Evolutionary conservation across 2,797 vertebrate genomes (phyloP).

Genomic region (Pogoniulus pusillus): DNA sequence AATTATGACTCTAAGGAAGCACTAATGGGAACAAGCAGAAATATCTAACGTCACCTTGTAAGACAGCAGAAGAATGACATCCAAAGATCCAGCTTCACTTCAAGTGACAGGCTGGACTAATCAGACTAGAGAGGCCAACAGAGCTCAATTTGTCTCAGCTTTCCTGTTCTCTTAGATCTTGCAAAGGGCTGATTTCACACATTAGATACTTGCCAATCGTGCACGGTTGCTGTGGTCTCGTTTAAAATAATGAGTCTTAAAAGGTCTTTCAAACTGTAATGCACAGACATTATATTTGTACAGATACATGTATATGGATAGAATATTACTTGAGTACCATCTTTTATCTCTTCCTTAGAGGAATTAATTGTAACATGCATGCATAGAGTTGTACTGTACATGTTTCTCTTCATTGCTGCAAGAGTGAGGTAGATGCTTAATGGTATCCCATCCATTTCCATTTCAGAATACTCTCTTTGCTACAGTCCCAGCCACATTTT

Average conservation of each 20-base stretch:
- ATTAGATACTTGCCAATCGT: conserved; percentile 36
- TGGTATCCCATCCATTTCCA: background rate
- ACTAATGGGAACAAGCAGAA: conserved; percentile 48
- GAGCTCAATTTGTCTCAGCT: conserved; percentile 61
- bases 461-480: background rate
- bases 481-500: background rate
- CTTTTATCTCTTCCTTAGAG: background rate
- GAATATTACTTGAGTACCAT: background rate
- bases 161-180: conserved; percentile 44
- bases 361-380: background rate
- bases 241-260: conserved; percentile 14
- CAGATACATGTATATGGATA: background rate
- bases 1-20: conserved; percentile 55
- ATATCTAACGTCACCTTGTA: background rate
- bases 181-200: conserved; percentile 38
- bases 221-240: background rate
- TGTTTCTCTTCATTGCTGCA: background rate
- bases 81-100: conserved; percentile 29
- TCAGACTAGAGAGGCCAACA: conserved; percentile 46
- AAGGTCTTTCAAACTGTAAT: background rate
- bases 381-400: fast-evolving
- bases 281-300: too few relatives aligned
- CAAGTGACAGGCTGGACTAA: conserved; percentile 54
- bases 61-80: conserved; percentile 38
- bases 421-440: background rate